Percentiles rank a stretch among this genome's conserved stretches.
Conservation (phyloP, 2,113 vertebrate species). For the Marcusenius ussheri region DNA sequence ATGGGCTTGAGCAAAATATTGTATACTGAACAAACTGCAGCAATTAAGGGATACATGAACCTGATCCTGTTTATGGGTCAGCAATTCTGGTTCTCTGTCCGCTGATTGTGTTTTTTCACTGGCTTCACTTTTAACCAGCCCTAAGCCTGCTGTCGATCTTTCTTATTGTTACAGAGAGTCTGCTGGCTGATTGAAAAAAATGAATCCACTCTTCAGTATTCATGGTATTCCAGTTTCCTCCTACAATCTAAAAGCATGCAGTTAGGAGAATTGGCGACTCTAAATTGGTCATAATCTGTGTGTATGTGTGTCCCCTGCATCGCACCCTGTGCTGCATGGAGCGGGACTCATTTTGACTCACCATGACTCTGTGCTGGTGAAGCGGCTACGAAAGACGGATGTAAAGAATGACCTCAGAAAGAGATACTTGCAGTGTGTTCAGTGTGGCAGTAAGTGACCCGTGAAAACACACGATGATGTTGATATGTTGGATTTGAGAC, state of each 20-base stretch:
- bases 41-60: not conserved
- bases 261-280: not conserved
- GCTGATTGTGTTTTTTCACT: not conserved
- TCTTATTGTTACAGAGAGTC: not conserved
- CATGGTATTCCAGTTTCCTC: not conserved
- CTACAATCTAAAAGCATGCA: not conserved
- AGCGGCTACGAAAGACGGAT: not conserved
- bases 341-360: not conserved
- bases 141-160: not conserved
- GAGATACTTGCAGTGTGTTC: not conserved
- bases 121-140: not conserved
- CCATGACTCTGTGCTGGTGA: not conserved
- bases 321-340: not conserved
- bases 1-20: not conserved
- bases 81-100: not conserved
- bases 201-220: not conserved
- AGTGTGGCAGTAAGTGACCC: not conserved
- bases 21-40: not conserved
- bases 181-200: not conserved
- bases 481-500: not conserved
- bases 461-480: not conserved
- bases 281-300: not conserved
- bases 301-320: not conserved
- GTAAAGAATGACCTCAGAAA: not conserved
- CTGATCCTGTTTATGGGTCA: not conserved